Evolutionary conservation across 1,140 invertebrate species (phyloP), one percentile per base, ranked within the genome.

Genomic region (Anastrepha ludens): DNA sequence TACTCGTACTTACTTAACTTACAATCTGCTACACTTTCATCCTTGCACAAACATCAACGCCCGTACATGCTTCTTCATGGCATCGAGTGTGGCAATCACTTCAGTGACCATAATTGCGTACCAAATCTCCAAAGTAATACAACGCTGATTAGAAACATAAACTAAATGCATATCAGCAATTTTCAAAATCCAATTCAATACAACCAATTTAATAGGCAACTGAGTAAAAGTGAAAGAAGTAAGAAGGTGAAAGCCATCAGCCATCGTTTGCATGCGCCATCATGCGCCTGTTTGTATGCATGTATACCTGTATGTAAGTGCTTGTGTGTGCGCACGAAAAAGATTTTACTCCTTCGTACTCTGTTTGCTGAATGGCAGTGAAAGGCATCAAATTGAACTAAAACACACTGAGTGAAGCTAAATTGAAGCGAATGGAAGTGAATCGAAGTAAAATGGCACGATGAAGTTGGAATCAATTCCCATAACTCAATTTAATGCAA

Each of bases 401-500:
- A 44, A 74, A 39, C 15, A 17, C 2, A 47, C 13, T 29, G 74
- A 0, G 7, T n/a, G 3, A 11, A 29, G 47, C 47, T 7, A 20
- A 81, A 81, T 55, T 55, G 74, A 50, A 81, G 47, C 74, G 2
- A 55, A 47, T 81, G 50, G 47, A 50, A 50, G 3, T 50, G 47
- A 50, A 55, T 9, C 47, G 74, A 58, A 81, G 3, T 55, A 47
- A 7, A 50, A 11, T 9, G 74, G 58, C 44, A 86, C 60, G n/a
- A 44, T 60, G 59, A 59, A 62, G 20, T 41, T 15, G 29, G 62
- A 86, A 86, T 29, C 85, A 86, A 86, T 86, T 86, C 59, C 85
- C 85, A 86, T 86, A 86, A 86, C 85, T 86, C 85, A 86, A 62
- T 86, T 86, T 62, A 86, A 86, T 60, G 85, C 11, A 86, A 86